phyloP scores from a whole-genome alignment of 2,797 vertebrate species.

The Sphaeramia orbicularis region DNA sequence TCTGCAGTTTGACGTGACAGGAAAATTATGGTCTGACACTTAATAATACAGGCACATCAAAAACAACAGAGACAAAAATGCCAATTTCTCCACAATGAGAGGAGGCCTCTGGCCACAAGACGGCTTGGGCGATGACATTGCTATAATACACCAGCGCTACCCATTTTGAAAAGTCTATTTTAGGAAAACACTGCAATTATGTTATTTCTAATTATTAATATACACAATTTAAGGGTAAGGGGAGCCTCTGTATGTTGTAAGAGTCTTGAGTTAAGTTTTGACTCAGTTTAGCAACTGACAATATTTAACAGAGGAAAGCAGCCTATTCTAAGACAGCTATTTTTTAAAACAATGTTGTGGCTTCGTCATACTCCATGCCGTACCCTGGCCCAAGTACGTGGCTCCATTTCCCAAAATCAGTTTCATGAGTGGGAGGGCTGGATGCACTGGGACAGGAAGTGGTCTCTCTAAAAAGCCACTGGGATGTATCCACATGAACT shows the following conservation, averaged over 20 bases:
- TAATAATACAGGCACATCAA: constrained; percentile 6
- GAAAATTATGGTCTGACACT: constrained; percentile 22
- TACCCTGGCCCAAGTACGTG: constrained; percentile 11
- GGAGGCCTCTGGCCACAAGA: constrained; percentile 3
- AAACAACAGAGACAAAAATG: neutral
- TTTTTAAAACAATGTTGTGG: neutral
- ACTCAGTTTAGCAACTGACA: no score
- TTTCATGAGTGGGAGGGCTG: constrained; percentile 39
- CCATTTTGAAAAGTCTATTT: constrained; percentile 10
- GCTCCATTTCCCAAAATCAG: constrained; percentile 40
- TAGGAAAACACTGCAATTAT: neutral
- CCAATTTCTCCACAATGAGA: neutral
- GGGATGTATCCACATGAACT: constrained; percentile 31
- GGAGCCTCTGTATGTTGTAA: no score
- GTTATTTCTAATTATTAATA: no score
- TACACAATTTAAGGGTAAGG: no score
- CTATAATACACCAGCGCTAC: neutral
- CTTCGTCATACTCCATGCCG: constrained; percentile 1
- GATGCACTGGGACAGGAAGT: constrained; percentile 55
- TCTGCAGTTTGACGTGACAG: neutral
- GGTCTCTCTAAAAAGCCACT: constrained; percentile 40
- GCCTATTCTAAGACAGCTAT: neutral
- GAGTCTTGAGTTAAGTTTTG: no score
- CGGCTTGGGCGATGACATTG: constrained; percentile 6
- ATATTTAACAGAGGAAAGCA: neutral